These are phyloP conservation scores for Plagodis dolabraria DNA, from an alignment of 2,888 invertebrate genomes.

Conservation along the genomic window DNA sequence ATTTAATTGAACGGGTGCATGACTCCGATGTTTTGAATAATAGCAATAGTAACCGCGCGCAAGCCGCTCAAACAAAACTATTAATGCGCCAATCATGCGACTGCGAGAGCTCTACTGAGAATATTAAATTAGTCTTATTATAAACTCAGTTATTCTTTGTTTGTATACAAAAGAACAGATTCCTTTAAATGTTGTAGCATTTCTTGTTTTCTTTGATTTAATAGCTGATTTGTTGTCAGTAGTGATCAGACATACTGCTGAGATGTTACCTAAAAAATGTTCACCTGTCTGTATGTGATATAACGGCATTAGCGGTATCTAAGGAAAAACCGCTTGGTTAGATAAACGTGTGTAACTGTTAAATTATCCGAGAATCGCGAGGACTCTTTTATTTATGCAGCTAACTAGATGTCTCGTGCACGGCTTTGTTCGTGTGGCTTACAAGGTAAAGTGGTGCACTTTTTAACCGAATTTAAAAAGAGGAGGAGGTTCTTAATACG, in stretches of 20 bases:
- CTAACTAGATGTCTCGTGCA: too few relatives aligned
- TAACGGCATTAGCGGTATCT: conserved; percentile 37
- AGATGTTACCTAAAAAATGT: conserved; percentile 27
- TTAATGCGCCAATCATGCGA: conserved; percentile 41
- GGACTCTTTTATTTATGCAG: conserved; percentile 10
- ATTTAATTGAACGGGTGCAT: conserved; percentile 76
- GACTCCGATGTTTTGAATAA: conserved; percentile 76
- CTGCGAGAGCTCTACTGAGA: conserved; percentile 21
- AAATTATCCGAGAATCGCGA: conserved; percentile 23
- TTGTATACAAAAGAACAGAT: conserved; percentile 16
- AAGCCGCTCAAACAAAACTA: conserved; percentile 58
- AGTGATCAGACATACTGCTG: conserved; percentile 19
- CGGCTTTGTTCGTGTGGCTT: too few relatives aligned
- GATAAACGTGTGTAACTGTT: conserved; percentile 33
- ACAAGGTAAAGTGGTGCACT: too few relatives aligned
- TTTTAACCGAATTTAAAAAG: too few relatives aligned
- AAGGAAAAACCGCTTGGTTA: conserved; percentile 31
- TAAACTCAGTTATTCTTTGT: conserved; percentile 10
- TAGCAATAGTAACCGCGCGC: conserved; percentile 68
- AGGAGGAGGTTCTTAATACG: too few relatives aligned
- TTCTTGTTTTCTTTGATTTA: conserved; percentile 9
- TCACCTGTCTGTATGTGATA: conserved; percentile 34
- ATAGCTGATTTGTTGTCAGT: conserved; percentile 9
- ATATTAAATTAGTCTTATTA: conserved; percentile 30
- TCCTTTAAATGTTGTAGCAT: conserved; percentile 10